Evolutionary conservation across 2,797 vertebrate genomes (phyloP).

Genomic region (Lutjanus argentimaculatus): DNA sequence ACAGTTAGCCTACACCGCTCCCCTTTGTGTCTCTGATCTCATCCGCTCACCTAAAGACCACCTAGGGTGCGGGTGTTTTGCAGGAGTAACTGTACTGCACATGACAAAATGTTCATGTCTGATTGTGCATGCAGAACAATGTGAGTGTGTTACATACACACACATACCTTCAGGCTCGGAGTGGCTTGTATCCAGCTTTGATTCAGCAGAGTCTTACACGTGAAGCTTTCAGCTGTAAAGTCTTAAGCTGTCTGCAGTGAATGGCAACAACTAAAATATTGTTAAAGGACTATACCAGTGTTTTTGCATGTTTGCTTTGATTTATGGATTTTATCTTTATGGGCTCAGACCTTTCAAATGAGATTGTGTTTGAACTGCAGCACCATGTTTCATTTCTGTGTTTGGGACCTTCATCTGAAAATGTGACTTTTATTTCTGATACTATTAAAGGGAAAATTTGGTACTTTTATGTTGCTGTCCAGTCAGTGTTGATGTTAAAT

Average conservation of each 20-base stretch:
- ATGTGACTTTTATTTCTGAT: not conserved
- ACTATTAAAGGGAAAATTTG: not conserved
- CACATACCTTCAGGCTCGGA: not conserved
- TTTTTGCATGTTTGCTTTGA: constrained; percentile 1
- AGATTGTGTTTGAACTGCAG: not conserved
- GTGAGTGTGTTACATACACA: not conserved
- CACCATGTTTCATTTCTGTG: not conserved
- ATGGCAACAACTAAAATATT: constrained; percentile 4
- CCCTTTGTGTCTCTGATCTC: constrained; percentile 49
- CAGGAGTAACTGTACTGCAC: constrained; percentile 1
- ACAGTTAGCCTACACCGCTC: constrained; percentile 60
- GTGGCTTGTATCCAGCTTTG: not conserved
- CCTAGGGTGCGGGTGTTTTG: constrained; percentile 6
- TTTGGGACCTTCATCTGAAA: not conserved
- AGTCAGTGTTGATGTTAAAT: no score
- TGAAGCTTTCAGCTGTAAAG: not conserved
- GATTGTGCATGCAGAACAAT: not conserved
- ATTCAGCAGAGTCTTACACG: not conserved
- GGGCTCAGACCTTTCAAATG: not conserved
- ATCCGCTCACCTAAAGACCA: constrained; percentile 40
- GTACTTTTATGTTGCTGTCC: no score
- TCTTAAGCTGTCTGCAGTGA: not conserved
- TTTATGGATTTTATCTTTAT: not conserved
- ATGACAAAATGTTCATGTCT: constrained; percentile 1
- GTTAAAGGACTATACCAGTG: not conserved